These are phyloP conservation scores for Ditylenchus dipsaci DNA, from an alignment of 1,140 invertebrate genomes.

Conservation along the genomic window DNA sequence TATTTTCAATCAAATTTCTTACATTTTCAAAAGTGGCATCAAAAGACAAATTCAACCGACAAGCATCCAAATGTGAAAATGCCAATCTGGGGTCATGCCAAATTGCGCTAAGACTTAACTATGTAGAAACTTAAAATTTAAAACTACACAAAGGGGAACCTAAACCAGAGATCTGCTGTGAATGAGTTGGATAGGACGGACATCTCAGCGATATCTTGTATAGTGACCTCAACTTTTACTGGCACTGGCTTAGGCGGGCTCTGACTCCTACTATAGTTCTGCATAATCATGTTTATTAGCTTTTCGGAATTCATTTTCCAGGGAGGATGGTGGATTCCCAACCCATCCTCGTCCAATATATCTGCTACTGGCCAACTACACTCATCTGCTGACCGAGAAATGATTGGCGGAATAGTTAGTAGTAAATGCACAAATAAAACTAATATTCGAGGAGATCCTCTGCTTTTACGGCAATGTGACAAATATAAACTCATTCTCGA, in stretches of 20 bases:
- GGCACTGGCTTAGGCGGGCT: neutral
- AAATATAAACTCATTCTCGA: no score
- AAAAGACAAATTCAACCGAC: slow-evolving; percentile 54
- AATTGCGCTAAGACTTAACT: slow-evolving; percentile 40
- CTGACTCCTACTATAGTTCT: slow-evolving; percentile 30
- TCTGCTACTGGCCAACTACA: no score
- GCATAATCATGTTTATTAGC: slow-evolving; percentile 15
- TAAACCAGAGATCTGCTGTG: slow-evolving; percentile 56
- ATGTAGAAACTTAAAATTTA: slow-evolving; percentile 19
- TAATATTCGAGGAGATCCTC: no score
- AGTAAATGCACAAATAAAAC: no score
- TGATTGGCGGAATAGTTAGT: no score
- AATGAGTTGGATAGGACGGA: slow-evolving; percentile 54
- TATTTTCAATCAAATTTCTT: no score
- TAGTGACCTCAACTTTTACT: slow-evolving; percentile 33
- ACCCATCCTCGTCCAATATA: no score
- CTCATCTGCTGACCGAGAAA: no score
- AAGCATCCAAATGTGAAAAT: slow-evolving; percentile 52
- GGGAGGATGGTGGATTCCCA: no score
- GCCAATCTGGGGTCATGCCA: slow-evolving; percentile 55
- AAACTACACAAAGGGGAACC: slow-evolving; percentile 11
- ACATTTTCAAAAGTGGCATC: slow-evolving; percentile 57
- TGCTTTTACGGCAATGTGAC: no score
- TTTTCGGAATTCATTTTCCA: slow-evolving; percentile 4
- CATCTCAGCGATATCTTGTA: slow-evolving; percentile 54